phyloP scores from a whole-genome alignment of 2,888 invertebrate species.

The Dermolepida albohirtum region DNA sequence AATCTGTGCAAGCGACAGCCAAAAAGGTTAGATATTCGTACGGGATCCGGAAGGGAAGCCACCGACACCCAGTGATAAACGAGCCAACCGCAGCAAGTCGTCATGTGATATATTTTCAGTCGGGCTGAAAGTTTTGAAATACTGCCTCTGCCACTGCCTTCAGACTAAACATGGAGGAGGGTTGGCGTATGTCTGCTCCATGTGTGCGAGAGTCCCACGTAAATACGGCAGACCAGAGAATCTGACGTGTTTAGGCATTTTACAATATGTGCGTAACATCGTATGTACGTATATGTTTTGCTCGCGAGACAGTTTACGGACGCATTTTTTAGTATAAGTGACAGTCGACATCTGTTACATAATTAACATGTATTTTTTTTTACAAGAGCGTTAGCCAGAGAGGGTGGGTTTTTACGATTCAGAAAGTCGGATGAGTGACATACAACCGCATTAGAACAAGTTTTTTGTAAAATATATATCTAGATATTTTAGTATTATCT shows the following conservation, averaged over 20 bases:
- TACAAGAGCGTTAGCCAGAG: not conserved
- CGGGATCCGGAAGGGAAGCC: constrained; percentile 47
- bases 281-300: constrained; percentile 1
- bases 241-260: constrained; percentile 10
- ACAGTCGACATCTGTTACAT: constrained; percentile 49
- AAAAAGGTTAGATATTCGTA: constrained; percentile 42
- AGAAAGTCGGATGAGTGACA: constrained; percentile 3
- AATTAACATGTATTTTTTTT: constrained; percentile 47
- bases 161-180: constrained; percentile 46
- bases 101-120: constrained; percentile 46
- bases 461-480: not conserved
- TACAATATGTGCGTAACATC: not conserved
- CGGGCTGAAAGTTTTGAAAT: constrained; percentile 46
- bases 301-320: constrained; percentile 37
- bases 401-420: constrained; percentile 5
- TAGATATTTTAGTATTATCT: too few relatives aligned
- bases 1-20: too few relatives aligned
- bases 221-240: not conserved
- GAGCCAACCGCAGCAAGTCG: constrained; percentile 43
- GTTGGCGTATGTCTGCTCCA: constrained; percentile 9
- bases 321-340: constrained; percentile 43
- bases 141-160: constrained; percentile 40
- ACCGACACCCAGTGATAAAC: constrained; percentile 48
- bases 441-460: constrained; percentile 7
- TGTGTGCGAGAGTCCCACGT: not conserved